Conservation (phyloP, 2,113 vertebrate genomes). For the Mungos mungo region DNA sequence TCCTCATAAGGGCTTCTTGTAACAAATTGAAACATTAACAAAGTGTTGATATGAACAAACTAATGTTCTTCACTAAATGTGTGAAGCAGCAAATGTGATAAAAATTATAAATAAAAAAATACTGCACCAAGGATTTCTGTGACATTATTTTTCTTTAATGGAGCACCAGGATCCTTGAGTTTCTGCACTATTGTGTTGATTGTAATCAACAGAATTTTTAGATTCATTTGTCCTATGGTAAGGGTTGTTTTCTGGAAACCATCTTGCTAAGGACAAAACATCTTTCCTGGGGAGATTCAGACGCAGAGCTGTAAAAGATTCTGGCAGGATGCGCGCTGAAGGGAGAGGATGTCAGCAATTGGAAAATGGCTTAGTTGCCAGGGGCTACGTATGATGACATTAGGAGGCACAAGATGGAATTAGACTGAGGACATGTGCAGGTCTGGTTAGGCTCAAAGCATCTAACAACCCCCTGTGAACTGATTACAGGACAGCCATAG, state of each 20-base stretch:
- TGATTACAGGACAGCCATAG: not conserved
- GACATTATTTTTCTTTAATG: not conserved
- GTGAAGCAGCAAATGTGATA: not conserved
- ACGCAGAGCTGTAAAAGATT: slow-evolving; percentile 48
- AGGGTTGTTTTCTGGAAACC: slow-evolving; percentile 52
- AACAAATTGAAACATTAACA: slow-evolving; percentile 1
- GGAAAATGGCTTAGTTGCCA: slow-evolving; percentile 71
- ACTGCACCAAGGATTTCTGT: not conserved
- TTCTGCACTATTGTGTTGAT: not conserved
- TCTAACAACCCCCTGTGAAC: not conserved
- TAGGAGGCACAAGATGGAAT: slow-evolving; percentile 69
- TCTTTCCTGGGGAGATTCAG: slow-evolving; percentile 67
- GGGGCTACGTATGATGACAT: slow-evolving; percentile 59
- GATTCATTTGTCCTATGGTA: not conserved
- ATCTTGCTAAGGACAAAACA: not conserved
- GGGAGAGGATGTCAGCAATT: slow-evolving; percentile 64
- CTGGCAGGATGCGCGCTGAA: slow-evolving; percentile 61
- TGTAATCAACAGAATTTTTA: not conserved
- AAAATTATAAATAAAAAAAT: not conserved
- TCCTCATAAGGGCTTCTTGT: not conserved
- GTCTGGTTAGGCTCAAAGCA: slow-evolving; percentile 72
- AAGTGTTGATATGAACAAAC: not conserved
- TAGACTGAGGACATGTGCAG: slow-evolving; percentile 36
- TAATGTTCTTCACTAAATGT: not conserved
- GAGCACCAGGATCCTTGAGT: not conserved